Evolutionary conservation across 2,888 invertebrate genomes (phyloP), one percentile per base, ranked within the genome.

Genomic region (Drosophila ezoana): DNA sequence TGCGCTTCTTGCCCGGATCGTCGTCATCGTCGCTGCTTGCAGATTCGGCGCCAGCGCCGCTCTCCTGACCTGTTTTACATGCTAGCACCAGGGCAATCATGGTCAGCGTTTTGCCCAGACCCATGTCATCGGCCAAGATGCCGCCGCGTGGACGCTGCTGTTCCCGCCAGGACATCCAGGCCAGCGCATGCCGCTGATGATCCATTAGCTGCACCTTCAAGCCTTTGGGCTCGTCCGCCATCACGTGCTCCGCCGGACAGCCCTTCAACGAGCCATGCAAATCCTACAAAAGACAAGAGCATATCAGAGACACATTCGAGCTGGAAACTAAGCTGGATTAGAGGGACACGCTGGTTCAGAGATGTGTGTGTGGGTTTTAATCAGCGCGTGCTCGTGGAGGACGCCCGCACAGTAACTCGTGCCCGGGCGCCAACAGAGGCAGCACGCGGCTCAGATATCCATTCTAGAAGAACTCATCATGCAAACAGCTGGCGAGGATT

Each of bases 91-190:
- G 91, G 0, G 97, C 94, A 76, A 97, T 96, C 95, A 97, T 96
- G 0, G 96, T 96, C 32, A 97, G 92, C 0, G 97, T 97, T 92
- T 97, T 97, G 11, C 92, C 92, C 18, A 92, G 76, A 2, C 92
- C 92, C 92, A 92, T 92, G 57, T 92, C 92, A 85, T 92, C 93
- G 94, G 97, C 97, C 52, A 98, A 93, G 78, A 98, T 96, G 13
- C 98, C 98, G 1, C 98, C 98, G 37, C 95, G 92, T 0, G 97
- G 96, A 54, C 95, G 95, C 91, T 97, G 96, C n/a, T 93, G 93
- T 93, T 99, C 99, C 18, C 98, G 93, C 98, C 98, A 98, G 18
- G 93, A 88, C 85, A 99, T 93, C 98, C 98, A 99, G 11, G 96
- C 94, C 0, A 99, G 92, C 0, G 97, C 98, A 85, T 96, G 95